phyloP scores from a whole-genome alignment of 2,888 invertebrate species.

The Seira sanloemensis region DNA sequence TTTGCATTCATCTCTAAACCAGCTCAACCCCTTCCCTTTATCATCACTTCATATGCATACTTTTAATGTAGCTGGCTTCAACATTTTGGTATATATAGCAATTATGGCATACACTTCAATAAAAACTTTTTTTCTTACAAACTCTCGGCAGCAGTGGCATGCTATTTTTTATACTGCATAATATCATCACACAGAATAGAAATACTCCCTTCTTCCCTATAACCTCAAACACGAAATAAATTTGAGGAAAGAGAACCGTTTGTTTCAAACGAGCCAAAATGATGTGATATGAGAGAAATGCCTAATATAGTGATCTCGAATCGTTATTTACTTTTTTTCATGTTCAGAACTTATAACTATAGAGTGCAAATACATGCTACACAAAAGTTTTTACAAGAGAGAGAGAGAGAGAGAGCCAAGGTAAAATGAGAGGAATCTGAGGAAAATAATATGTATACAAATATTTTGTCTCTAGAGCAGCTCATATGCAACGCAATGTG shows the following conservation, averaged over 20 bases:
- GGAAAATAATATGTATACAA: not conserved
- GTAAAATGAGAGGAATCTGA: not conserved
- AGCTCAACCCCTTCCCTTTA: not conserved
- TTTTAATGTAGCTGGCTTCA: no score
- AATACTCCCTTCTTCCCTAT: no score
- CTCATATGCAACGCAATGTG: not conserved
- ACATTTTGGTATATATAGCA: no score
- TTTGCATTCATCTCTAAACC: no score
- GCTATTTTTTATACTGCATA: not conserved
- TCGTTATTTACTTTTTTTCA: constrained; percentile 10
- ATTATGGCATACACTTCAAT: no score
- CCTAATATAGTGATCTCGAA: not conserved
- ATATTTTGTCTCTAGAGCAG: not conserved
- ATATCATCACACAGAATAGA: no score
- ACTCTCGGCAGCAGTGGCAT: no score
- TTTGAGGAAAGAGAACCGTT: not conserved
- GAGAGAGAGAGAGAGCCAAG: not conserved
- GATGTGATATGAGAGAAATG: not conserved
- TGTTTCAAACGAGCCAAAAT: no score
- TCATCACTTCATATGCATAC: no score
- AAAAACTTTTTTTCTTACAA: no score
- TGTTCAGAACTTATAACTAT: not conserved
- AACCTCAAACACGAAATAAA: no score
- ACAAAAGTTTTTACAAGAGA: not conserved
- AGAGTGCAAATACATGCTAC: not conserved